Conservation (phyloP, 2,888 invertebrate species). For the Drosophila cognata region DNA sequence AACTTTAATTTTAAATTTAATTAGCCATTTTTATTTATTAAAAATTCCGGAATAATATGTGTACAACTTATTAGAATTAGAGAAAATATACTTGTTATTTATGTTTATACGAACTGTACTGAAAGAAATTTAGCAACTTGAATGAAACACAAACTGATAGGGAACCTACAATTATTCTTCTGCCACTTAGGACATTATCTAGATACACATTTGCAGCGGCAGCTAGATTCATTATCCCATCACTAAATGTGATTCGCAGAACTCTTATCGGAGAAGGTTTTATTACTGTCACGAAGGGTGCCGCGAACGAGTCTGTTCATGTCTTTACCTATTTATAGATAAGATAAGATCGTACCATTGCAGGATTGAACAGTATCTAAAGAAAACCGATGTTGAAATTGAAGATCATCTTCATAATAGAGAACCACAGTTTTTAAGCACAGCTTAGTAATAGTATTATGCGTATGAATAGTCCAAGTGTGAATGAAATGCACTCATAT, state of each 20-base stretch:
- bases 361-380: neutral
- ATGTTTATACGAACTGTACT: neutral
- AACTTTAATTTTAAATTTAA: neutral
- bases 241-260: neutral
- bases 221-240: neutral
- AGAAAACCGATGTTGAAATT: neutral
- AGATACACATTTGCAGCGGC: neutral
- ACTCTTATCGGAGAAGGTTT: neutral
- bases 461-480: neutral
- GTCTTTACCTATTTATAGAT: neutral
- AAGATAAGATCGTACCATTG: neutral
- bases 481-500: too few relatives aligned
- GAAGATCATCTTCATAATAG: neutral
- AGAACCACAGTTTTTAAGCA: neutral
- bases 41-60: neutral
- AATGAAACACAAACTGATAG: neutral
- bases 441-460: neutral
- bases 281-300: neutral
- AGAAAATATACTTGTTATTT: neutral
- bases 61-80: neutral
- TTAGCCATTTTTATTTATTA: neutral
- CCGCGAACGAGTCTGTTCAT: neutral
- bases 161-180: neutral
- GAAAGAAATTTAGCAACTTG: neutral
- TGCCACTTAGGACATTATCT: neutral